These are phyloP conservation scores for Himalopsyche tibetana DNA, from an alignment of 2,888 invertebrate genomes.

Conservation along the genomic window DNA sequence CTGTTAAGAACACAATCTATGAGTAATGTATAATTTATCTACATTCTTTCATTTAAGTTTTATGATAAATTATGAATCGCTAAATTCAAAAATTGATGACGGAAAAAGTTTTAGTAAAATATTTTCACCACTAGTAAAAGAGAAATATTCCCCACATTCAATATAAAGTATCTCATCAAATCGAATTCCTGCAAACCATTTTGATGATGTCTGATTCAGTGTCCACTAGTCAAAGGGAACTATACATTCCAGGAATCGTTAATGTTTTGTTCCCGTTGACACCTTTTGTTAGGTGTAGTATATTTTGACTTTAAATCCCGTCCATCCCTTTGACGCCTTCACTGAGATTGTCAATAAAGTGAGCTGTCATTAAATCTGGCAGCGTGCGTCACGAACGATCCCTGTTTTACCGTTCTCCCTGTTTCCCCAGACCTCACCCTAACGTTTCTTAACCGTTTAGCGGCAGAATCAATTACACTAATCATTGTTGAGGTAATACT, in stretches of 20 bases:
- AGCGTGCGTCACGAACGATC: slow-evolving; percentile 3
- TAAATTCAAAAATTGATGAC: too few relatives aligned
- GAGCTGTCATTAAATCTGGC: slow-evolving; percentile 26
- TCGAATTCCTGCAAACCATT: too few relatives aligned
- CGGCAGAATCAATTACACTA: not conserved
- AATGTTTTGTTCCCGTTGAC: not conserved
- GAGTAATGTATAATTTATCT: too few relatives aligned
- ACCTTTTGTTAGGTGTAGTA: slow-evolving; percentile 1
- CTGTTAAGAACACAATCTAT: too few relatives aligned
- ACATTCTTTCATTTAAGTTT: too few relatives aligned
- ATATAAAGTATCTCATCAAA: too few relatives aligned
- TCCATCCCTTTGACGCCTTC: slow-evolving; percentile 21
- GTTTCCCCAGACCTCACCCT: slow-evolving; percentile 1
- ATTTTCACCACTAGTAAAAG: too few relatives aligned
- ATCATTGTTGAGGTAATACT: not conserved
- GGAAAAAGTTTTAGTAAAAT: too few relatives aligned
- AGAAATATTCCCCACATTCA: too few relatives aligned
- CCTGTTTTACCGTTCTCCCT: slow-evolving; percentile 5
- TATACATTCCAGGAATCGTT: not conserved
- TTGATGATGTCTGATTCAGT: not conserved
- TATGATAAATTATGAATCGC: too few relatives aligned
- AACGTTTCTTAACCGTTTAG: not conserved
- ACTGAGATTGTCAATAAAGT: slow-evolving; percentile 26
- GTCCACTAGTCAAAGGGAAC: not conserved
- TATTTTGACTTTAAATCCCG: not conserved